These are phyloP conservation scores for Bedellia somnulentella DNA, from an alignment of 2,888 invertebrate genomes.

Conservation along the genomic window DNA sequence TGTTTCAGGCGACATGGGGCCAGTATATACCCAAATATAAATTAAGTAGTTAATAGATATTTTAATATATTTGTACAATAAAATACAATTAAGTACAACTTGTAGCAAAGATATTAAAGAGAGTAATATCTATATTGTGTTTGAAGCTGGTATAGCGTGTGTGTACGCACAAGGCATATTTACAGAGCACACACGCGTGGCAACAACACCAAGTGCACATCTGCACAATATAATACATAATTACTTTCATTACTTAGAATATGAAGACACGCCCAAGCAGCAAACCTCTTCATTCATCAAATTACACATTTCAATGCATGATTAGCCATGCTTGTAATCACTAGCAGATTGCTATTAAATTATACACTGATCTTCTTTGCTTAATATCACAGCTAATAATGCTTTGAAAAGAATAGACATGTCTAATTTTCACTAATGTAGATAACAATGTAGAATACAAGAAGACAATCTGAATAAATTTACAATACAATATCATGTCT, in stretches of 20 bases:
- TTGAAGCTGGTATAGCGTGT: constrained; percentile 59
- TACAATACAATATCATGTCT: constrained; percentile 63
- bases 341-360: constrained; percentile 58
- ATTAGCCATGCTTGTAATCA: constrained; percentile 57
- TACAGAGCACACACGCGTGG: constrained; percentile 57
- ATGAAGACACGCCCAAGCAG: constrained; percentile 59
- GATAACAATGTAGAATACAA: constrained; percentile 61
- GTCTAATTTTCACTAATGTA: constrained; percentile 61
- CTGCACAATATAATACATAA: constrained; percentile 56
- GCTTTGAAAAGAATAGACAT: constrained; percentile 62
- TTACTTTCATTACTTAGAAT: constrained; percentile 56
- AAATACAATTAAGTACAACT: constrained; percentile 71
- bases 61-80: constrained; percentile 71
- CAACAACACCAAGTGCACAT: constrained; percentile 32
- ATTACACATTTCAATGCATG: constrained; percentile 61
- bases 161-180: constrained; percentile 60
- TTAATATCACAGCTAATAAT: constrained; percentile 63
- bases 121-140: constrained; percentile 60
- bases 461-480: constrained; percentile 61
- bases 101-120: constrained; percentile 68
- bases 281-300: constrained; percentile 38
- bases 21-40: constrained; percentile 58
- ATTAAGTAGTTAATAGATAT: constrained; percentile 57
- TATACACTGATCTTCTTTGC: constrained; percentile 57
- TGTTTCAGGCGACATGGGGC: constrained; percentile 54